phyloP scores from a whole-genome alignment of 2,797 vertebrate species.

The Ceyx erithaca region DNA sequence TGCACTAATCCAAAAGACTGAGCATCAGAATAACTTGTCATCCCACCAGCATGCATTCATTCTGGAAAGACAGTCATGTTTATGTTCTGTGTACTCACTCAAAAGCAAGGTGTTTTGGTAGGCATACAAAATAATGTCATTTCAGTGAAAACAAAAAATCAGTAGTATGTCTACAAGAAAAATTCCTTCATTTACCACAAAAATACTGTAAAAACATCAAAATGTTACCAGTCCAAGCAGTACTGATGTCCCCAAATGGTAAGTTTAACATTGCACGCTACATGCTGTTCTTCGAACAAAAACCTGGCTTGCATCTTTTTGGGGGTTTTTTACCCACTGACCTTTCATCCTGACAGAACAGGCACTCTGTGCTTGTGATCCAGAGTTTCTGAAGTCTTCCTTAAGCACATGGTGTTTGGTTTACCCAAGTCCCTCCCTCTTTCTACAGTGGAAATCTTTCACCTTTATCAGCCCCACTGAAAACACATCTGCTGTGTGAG shows the following conservation, averaged over 20 bases:
- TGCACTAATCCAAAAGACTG: not conserved
- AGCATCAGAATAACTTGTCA: not conserved
- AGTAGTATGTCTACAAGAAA: not conserved
- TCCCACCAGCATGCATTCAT: not conserved
- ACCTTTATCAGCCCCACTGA: not conserved
- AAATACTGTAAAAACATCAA: not conserved
- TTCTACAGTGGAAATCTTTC: not conserved
- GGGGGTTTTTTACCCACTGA: not conserved
- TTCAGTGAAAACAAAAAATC: not conserved
- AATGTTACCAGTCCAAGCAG: not conserved
- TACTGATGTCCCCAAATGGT: not conserved
- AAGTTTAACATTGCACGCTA: not conserved
- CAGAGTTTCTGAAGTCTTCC: not conserved
- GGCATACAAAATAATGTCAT: not conserved
- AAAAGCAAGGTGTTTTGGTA: not conserved
- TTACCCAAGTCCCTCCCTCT: not conserved
- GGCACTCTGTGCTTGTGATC: not conserved
- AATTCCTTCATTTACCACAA: not conserved
- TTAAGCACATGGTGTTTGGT: no score
- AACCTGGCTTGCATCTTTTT: not conserved
- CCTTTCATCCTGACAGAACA: not conserved
- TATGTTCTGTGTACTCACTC: not conserved
- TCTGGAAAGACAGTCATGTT: not conserved
- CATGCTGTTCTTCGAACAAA: not conserved
- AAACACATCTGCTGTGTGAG: not conserved